Base-by-base conservation (phyloP, 1,140 invertebrate species). In the Stegodyphus dumicola region DNA sequence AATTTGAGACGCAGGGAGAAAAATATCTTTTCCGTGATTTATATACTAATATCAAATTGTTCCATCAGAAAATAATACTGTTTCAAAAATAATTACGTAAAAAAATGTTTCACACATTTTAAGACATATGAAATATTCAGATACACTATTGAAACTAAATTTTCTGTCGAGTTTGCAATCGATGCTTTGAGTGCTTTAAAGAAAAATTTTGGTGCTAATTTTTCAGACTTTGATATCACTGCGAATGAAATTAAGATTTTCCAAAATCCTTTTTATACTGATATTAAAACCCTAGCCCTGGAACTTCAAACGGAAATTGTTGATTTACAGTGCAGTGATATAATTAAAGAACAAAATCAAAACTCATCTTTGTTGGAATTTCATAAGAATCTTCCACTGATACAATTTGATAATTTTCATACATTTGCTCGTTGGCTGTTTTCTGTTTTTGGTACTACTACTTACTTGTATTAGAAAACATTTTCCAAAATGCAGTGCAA, bases 11-110 rank as follows among this genome's bases (percentile, higher is more conserved):
- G 60, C 51, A 80, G 71, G 6, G 52, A 80, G 66, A 80, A 54
- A 56, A 56, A 52, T 52, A 70, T 49, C 49, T 80, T 80, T 56
- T 49, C 67, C 18, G 69, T 56, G 67, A 70, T 56, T 70, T 70
- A 80, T 80, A 70, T 52, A 70, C 77, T 70, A 15, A 54, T 56
- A 71, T 80, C 49, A 80, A 80, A 75, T n/a, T 2, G 2, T 75
- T 60, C 51, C 6, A 18, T 13, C 5, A 54, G 10, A 33, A 60
- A 54, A 75, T 18, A 4, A n/a, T n/a, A n/a, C n/a, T 49, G 11
- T 70, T 70, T 70, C 48, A 70, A 70, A 48, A 18, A 51, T 11
- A 70, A 70, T 70, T 70, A 70, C 10, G 48, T 49, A 70, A 70
- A 70, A 70, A 70, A 70, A 56, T n/a, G 33, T 5, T 49, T 70